Conservation (phyloP, 2,888 invertebrate genomes). For the Ligdia adustata region DNA sequence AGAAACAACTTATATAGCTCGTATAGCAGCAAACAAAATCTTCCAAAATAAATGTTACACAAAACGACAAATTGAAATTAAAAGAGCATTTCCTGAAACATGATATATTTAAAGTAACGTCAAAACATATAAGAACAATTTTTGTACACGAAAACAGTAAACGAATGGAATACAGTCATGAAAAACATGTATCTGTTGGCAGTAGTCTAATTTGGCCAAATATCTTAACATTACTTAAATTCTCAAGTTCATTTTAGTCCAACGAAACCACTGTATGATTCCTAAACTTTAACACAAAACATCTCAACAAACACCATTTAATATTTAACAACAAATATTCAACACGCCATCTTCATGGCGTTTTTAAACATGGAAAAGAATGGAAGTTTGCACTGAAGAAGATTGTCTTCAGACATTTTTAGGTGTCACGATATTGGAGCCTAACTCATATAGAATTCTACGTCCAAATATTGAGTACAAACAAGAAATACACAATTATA, state of each 20-base stretch:
- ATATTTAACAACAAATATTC: slow-evolving; percentile 7
- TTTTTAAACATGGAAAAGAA: neutral
- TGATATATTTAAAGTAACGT: slow-evolving; percentile 75
- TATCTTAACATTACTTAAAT: slow-evolving; percentile 45
- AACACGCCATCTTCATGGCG: neutral
- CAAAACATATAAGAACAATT: slow-evolving; percentile 67
- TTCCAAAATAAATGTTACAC: slow-evolving; percentile 81
- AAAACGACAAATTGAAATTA: slow-evolving; percentile 60
- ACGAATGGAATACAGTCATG: slow-evolving; percentile 43
- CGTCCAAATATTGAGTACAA: no score
- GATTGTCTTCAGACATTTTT: no score
- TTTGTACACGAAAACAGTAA: slow-evolving; percentile 59
- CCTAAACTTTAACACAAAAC: slow-evolving; percentile 2
- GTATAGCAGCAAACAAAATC: slow-evolving; percentile 61
- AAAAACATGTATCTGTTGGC: slow-evolving; percentile 60
- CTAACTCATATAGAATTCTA: no score
- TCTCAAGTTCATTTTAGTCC: slow-evolving; percentile 31
- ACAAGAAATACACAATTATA: slow-evolving; percentile 5
- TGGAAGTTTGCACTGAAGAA: no score
- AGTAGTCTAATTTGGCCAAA: slow-evolving; percentile 69
- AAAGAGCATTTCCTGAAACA: slow-evolving; percentile 66
- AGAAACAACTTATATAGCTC: slow-evolving; percentile 48
- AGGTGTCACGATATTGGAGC: no score
- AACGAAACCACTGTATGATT: slow-evolving; percentile 8
- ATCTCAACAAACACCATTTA: slow-evolving; percentile 10